phyloP scores from a whole-genome alignment of 2,797 vertebrate species.

The Scolopax bukidnonensis region DNA sequence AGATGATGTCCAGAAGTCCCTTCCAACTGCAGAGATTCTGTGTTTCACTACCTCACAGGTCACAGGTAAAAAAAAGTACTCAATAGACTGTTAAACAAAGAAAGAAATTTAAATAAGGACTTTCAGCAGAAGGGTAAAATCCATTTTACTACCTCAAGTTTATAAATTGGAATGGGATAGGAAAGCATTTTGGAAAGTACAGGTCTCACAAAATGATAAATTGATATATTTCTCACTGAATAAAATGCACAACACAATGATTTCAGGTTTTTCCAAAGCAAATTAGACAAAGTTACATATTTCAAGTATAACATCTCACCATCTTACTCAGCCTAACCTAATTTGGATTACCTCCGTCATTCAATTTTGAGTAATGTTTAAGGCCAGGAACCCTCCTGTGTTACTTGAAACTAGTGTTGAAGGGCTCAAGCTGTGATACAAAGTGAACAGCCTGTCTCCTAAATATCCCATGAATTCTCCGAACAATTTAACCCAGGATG shows the following conservation, averaged over 20 bases:
- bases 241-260: neutral
- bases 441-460: constrained; percentile 45
- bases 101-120: neutral
- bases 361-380: constrained; percentile 35
- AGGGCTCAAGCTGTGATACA: constrained; percentile 43
- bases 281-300: neutral
- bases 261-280: neutral
- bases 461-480: constrained; percentile 33
- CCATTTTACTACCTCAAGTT: neutral
- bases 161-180: neutral
- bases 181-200: neutral
- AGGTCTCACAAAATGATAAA: neutral
- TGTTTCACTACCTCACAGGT: neutral
- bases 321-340: neutral
- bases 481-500: constrained; percentile 37
- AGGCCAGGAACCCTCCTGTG: constrained; percentile 31
- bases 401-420: constrained; percentile 13
- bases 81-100: neutral
- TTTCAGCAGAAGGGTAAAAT: neutral
- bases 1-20: neutral
- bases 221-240: neutral
- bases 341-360: constrained; percentile 42
- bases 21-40: neutral
- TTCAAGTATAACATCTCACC: neutral
- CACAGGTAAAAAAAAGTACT: neutral